These are phyloP conservation scores for Silvanus unidentatus DNA, from an alignment of 2,888 invertebrate genomes.

Conservation along the genomic window DNA sequence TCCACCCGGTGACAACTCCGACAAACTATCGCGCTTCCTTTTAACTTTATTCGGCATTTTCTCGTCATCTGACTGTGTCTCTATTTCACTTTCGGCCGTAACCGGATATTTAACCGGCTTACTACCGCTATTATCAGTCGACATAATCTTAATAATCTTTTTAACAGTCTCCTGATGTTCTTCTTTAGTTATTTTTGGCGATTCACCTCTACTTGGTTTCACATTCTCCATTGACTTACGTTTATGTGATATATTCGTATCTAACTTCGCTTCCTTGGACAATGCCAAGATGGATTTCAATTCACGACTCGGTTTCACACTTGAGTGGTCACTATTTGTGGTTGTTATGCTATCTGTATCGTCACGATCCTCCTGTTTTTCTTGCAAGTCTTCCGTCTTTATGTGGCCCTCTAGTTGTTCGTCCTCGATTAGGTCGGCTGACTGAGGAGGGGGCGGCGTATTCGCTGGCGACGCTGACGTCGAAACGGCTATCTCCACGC, in stretches of 20 bases:
- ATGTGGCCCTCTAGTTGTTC: background rate
- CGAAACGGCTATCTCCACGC: background rate
- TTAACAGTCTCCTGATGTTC: conserved; percentile 11
- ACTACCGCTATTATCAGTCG: background rate
- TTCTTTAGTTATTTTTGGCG: conserved; percentile 14
- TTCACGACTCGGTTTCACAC: conserved; percentile 39
- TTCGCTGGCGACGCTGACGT: too few relatives aligned
- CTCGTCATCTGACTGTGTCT: conserved; percentile 23
- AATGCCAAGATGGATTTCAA: conserved; percentile 59
- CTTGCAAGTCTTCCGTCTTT: background rate
- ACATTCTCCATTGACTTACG: conserved; percentile 43
- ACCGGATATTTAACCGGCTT: conserved; percentile 29
- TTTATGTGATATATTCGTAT: conserved; percentile 48
- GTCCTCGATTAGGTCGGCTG: background rate
- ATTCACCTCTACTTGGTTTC: conserved; percentile 12
- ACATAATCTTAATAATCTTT: background rate
- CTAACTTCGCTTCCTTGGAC: conserved; percentile 62
- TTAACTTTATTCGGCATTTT: conserved; percentile 15
- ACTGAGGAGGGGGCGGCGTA: too few relatives aligned
- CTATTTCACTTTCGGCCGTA: conserved; percentile 36
- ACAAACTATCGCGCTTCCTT: conserved; percentile 27
- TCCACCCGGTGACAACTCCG: conserved; percentile 24
- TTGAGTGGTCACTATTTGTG: conserved; percentile 7
- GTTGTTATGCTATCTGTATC: background rate
- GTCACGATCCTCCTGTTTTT: conserved; percentile 1